Evolutionary conservation across 2,888 invertebrate species (phyloP).

Genomic region (Leucania comma): DNA sequence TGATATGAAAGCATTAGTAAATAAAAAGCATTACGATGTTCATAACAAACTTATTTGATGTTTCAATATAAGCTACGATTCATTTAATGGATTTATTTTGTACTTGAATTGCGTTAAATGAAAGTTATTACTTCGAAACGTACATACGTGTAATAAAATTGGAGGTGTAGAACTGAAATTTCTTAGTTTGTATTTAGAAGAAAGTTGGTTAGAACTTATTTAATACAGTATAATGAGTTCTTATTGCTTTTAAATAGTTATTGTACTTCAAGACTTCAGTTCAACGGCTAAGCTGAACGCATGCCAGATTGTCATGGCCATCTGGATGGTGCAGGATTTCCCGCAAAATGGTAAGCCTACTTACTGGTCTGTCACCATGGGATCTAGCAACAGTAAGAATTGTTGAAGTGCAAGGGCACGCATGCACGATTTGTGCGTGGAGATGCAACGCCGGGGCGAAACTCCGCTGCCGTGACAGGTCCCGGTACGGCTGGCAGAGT

Average conservation of each 20-base stretch:
- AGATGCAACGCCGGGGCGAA: too few relatives aligned
- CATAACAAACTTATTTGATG: slow-evolving; percentile 79
- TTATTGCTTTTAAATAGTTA: neutral
- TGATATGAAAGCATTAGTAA: slow-evolving; percentile 67
- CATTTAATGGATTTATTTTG: slow-evolving; percentile 80
- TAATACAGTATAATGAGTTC: neutral
- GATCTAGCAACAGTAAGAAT: too few relatives aligned
- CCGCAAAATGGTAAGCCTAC: too few relatives aligned
- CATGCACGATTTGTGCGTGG: too few relatives aligned
- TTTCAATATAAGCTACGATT: slow-evolving; percentile 77
- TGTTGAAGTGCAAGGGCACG: too few relatives aligned
- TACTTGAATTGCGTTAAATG: slow-evolving; percentile 75
- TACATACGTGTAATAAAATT: slow-evolving; percentile 55
- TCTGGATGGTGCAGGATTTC: too few relatives aligned
- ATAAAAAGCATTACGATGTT: slow-evolving; percentile 84
- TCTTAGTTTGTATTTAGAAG: slow-evolving; percentile 45
- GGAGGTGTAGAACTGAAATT: slow-evolving; percentile 58
- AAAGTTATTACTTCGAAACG: slow-evolving; percentile 68
- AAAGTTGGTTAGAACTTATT: slow-evolving; percentile 6
- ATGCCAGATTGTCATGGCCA: too few relatives aligned
- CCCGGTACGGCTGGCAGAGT: too few relatives aligned
- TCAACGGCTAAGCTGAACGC: too few relatives aligned
- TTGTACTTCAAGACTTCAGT: too few relatives aligned
- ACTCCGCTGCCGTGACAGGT: too few relatives aligned
- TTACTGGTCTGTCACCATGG: too few relatives aligned